A percentile compares a stretch with the other conserved stretches of the same genome.
phyloP scores from a whole-genome alignment of 2,888 invertebrate species.

The Xestia c-nigrum region DNA sequence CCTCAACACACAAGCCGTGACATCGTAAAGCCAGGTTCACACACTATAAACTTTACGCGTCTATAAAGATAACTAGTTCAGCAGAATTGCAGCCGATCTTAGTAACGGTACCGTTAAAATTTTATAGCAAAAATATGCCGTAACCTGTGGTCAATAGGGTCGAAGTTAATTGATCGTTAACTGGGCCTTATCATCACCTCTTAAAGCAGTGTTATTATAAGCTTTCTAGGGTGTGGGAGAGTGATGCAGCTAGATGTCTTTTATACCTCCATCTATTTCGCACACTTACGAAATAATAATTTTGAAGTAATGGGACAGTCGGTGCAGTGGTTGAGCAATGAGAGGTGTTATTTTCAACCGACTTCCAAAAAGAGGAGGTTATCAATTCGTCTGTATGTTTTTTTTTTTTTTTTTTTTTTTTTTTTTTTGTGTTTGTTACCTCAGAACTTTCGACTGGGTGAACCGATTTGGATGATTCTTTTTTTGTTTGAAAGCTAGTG shows the following conservation, averaged over 20 bases:
- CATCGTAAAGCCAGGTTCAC: constrained; percentile 54
- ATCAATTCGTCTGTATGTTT: no score
- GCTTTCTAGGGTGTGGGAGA: neutral
- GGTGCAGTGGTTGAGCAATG: neutral
- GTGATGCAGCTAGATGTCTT: neutral
- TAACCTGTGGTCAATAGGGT: constrained; percentile 44
- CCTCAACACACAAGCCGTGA: constrained; percentile 29
- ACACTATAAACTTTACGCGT: constrained; percentile 62
- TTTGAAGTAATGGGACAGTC: neutral
- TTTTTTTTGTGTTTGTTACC: no score
- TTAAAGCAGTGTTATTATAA: neutral
- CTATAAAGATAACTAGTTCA: constrained; percentile 56
- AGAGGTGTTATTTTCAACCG: no score
- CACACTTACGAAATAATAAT: neutral
- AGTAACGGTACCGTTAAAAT: constrained; percentile 52
- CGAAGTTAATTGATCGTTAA: constrained; percentile 48
- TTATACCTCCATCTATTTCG: neutral
- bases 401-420: no score
- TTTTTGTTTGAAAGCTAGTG: no score
- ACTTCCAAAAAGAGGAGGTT: no score
- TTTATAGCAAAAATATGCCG: constrained; percentile 48
- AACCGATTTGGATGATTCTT: no score
- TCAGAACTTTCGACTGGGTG: no score
- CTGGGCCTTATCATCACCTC: neutral
- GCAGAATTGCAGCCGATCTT: constrained; percentile 31